Base-by-base conservation (phyloP, 2,113 vertebrate genomes). In the Hypomesus transpacificus region DNA sequence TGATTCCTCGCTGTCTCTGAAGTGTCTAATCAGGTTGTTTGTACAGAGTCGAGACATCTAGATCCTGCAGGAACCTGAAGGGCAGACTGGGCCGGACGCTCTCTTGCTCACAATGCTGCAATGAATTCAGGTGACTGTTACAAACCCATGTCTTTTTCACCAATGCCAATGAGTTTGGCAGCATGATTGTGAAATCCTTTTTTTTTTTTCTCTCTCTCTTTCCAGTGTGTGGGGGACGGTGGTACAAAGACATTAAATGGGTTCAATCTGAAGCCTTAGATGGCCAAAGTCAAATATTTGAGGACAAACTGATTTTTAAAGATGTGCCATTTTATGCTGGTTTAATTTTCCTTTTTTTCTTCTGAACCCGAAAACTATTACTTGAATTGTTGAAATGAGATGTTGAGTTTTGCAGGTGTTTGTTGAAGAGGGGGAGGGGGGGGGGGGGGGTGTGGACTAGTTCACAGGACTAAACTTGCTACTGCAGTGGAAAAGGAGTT, bases 381-480 rank as follows among this genome's bases (percentile, higher is more conserved):
- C 92, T 92, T 93, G 91, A 93, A 92, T 77, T 86, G 68, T 86
- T 80, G 80, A 80, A 75, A 69, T 75, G 68, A 58, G 20, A 59
- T 58, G 66, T 83, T 81, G 20, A 75, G 65, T 83, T 82, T 79
- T 69, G 81, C 75, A 75, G 78, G 68, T 79, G 59, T 86, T 73
- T 78, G 31, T 52, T 69, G 59, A 85, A 82, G 74, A 7, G 65
- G 53, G 71, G 28, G 2, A n/a, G n/a, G n/a, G n/a, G 31, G 31
- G 31, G 4, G 31, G 31, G 31, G 31, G 74, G 9, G 65, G 53
- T 70, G 60, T 14, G 13, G 39, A 57, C 72, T 66, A 59, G 77
- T 80, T 70, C 34, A 50, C 68, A 73, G 80, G 82, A 76, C 73
- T 79, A 70, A 83, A 81, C 80, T 74, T 54, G 77, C 70, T 80